phyloP scores from a whole-genome alignment of 2,797 vertebrate species.

The Hafferia zeledoni region DNA sequence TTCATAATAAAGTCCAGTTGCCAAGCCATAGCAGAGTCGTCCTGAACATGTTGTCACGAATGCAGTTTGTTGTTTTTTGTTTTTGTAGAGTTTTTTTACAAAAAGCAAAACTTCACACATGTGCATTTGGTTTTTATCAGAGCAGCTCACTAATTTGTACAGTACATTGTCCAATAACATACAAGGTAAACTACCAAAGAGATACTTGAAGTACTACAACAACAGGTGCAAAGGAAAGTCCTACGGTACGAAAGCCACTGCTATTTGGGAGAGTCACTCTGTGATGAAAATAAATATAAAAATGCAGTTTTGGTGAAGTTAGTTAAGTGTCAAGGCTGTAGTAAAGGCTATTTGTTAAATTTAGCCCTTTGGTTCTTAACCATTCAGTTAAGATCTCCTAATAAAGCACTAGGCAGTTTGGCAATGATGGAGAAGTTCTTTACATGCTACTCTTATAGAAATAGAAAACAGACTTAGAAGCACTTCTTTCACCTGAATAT shows the following conservation, averaged over 20 bases:
- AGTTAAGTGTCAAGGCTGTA: constrained; percentile 54
- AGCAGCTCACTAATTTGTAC: constrained; percentile 51
- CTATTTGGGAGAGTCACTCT: constrained; percentile 26
- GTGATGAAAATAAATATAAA: constrained; percentile 30
- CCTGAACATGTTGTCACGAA: background rate
- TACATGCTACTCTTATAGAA: constrained; percentile 10
- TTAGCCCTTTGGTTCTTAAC: constrained; percentile 75
- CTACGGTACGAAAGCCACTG: background rate
- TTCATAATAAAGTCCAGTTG: constrained; percentile 45
- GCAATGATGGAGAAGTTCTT: constrained; percentile 5
- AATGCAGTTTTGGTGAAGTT: constrained; percentile 41
- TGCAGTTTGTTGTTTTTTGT: background rate
- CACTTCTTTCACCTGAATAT: constrained; percentile 28
- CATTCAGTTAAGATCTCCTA: constrained; percentile 46
- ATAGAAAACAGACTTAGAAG: constrained; percentile 29
- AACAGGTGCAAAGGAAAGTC: background rate
- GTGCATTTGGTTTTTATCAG: constrained; percentile 59
- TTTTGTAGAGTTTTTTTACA: background rate
- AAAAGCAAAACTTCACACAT: background rate
- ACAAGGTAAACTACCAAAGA: constrained; percentile 17
- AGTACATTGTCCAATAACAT: constrained; percentile 28
- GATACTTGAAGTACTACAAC: constrained; percentile 2
- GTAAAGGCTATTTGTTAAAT: constrained; percentile 65
- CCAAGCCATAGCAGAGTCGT: background rate
- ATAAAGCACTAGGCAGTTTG: constrained; percentile 47